Evolutionary conservation across 2,888 invertebrate species (phyloP), one percentile per base, ranked within the genome.

Genomic region (Trichopria drosophilae): DNA sequence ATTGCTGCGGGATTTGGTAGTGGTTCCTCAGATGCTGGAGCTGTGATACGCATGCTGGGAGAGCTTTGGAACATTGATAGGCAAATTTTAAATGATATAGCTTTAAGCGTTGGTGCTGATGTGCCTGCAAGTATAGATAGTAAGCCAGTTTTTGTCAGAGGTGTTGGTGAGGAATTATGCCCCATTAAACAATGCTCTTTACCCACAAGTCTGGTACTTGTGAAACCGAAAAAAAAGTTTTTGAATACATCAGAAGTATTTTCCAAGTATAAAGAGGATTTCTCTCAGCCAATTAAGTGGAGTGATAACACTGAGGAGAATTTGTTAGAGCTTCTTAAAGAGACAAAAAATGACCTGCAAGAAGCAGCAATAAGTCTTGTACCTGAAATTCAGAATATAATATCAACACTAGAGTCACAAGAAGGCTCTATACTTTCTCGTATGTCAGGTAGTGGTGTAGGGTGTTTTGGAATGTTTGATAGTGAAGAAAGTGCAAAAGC

Each of bases 11-110:
- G 42, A 42, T 32, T 42, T 3, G 42, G 42, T 42, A 42, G 42
- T 32, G 42, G 42, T 31, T 42, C 42, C 42, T 42, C 42, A 42
- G 42, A 42, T 42, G 42, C 42, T 42, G 42, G 42, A 42, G 42
- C 42, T 42, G 42, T 42, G 42, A 23, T 42, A 42, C 42, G 42
- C 23, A 42, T 32, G 42, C 42, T 42, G 32, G 42, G 42, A 23
- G 32, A 42, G 42, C 22, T 42, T 13, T 42, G 42, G 42, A 20
- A 42, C 31, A 31, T 42, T 42, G 42, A 42, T 42, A 42, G 42
- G 42, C 29, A 29, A 32, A 42, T 42, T 42, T 42, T 42, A 42
- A 42, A 42, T 42, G 42, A 42, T 31, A 42, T 42, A 42, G 42
- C 42, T 32, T 31, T 42, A 42, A 42, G 23, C 42, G 12, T 42